These are phyloP conservation scores for Tor tambroides DNA, from an alignment of 2,113 vertebrate genomes.

Conservation along the genomic window DNA sequence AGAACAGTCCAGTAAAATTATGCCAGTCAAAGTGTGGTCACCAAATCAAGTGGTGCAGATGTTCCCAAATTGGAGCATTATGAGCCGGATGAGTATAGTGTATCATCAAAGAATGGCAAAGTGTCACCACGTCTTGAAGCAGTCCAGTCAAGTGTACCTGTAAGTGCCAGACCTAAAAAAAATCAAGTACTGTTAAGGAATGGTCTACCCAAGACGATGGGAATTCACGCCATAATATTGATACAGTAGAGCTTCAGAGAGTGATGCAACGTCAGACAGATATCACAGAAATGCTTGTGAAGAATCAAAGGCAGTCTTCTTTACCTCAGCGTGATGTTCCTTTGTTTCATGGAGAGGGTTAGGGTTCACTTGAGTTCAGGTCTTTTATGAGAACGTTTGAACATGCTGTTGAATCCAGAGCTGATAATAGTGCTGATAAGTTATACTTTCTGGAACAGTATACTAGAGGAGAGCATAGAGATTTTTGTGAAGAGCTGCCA, in stretches of 20 bases:
- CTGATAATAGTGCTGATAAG: too few relatives aligned
- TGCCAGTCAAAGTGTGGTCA: not conserved
- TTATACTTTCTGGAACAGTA: too few relatives aligned
- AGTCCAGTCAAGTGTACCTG: not conserved
- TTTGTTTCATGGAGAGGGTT: too few relatives aligned
- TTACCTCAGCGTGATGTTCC: not conserved
- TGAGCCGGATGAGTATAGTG: not conserved
- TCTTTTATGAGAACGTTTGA: too few relatives aligned
- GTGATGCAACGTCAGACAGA: constrained; percentile 37
- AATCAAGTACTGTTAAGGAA: not conserved
- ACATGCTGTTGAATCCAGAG: too few relatives aligned
- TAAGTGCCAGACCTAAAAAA: not conserved
- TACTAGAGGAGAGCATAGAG: too few relatives aligned
- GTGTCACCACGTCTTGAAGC: accelerated
- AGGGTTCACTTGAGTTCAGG: too few relatives aligned
- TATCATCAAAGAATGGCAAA: not conserved
- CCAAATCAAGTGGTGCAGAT: not conserved
- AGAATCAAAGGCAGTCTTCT: constrained; percentile 4
- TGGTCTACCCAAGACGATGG: too few relatives aligned
- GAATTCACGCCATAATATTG: too few relatives aligned
- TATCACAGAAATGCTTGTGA: constrained; percentile 25
- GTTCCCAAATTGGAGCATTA: not conserved
- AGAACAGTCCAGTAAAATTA: not conserved
- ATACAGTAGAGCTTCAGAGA: not conserved
- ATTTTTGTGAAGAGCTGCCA: too few relatives aligned